A percentile compares a stretch with the other conserved stretches of the same genome.
Conservation (phyloP, 2,113 vertebrate species). For the Guaruba guarouba region DNA sequence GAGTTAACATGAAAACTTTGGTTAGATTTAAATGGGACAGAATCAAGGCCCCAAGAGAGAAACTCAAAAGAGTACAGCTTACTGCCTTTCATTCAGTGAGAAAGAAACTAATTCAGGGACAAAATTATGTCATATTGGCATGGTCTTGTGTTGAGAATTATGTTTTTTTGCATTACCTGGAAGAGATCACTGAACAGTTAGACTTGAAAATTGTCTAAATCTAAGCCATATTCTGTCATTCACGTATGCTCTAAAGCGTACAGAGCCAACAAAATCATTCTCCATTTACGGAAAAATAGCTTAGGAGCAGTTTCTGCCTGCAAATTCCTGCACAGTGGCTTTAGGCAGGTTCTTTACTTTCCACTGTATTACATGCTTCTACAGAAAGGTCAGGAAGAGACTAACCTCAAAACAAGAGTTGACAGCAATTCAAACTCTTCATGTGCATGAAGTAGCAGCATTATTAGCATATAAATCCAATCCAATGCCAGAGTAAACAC, state of each 20-base stretch:
- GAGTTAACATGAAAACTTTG: not conserved
- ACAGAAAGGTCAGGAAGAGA: not conserved
- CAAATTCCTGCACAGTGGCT: not conserved
- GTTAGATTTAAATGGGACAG: not conserved
- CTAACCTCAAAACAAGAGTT: not conserved
- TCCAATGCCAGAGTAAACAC: not conserved
- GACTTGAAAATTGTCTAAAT: not conserved
- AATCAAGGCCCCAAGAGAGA: not conserved
- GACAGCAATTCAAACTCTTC: not conserved
- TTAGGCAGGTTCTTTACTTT: not conserved
- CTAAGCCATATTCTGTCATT: not conserved
- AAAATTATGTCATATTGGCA: not conserved
- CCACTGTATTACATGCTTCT: not conserved
- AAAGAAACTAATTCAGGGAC: not conserved
- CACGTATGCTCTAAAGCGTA: fast-evolving
- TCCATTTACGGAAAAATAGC: not conserved
- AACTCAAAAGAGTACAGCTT: not conserved
- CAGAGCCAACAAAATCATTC: not conserved
- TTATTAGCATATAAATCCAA: not conserved
- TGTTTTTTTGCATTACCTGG: not conserved
- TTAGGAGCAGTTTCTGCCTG: not conserved
- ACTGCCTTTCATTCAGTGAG: not conserved
- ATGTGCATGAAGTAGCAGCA: not conserved
- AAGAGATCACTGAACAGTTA: not conserved
- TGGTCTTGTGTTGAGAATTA: not conserved